These are phyloP conservation scores for Pseudomugil tenellus DNA, from an alignment of 2,797 vertebrate species.

Conservation along the genomic window DNA sequence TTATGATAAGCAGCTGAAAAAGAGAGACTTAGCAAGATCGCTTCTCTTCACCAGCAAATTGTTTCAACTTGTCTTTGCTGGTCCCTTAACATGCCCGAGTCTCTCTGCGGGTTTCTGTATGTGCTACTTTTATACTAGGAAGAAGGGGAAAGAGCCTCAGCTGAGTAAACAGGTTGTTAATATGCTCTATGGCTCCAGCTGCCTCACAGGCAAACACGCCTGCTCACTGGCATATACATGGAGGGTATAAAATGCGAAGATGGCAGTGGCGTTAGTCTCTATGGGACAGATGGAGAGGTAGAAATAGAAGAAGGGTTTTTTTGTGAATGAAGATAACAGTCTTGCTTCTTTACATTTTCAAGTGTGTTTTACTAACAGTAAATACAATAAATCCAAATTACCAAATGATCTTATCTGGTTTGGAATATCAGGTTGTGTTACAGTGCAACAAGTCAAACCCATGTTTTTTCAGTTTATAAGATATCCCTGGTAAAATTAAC, in stretches of 20 bases:
- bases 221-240: constrained; percentile 37
- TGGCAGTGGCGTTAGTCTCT: constrained; percentile 55
- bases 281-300: constrained; percentile 43
- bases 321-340: constrained; percentile 46
- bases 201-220: constrained; percentile 67
- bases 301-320: constrained; percentile 48
- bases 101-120: constrained; percentile 50
- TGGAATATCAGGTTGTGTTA: not conserved
- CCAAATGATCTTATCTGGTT: constrained; percentile 12
- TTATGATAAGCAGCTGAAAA: constrained; percentile 72
- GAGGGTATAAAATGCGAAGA: constrained; percentile 54
- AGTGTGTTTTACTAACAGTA: constrained; percentile 16
- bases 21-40: constrained; percentile 41
- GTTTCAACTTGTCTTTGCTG: constrained; percentile 64
- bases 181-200: constrained; percentile 80
- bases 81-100: constrained; percentile 33
- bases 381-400: constrained; percentile 24
- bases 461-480: not conserved
- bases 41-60: constrained; percentile 47
- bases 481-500: constrained; percentile 15
- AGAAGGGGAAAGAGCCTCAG: constrained; percentile 75
- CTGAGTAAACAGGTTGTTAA: constrained; percentile 84
- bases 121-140: constrained; percentile 52
- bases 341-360: constrained; percentile 19
- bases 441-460: not conserved